phyloP scores from a whole-genome alignment of 2,113 vertebrate genomes.

The Macquaria ambigua region DNA sequence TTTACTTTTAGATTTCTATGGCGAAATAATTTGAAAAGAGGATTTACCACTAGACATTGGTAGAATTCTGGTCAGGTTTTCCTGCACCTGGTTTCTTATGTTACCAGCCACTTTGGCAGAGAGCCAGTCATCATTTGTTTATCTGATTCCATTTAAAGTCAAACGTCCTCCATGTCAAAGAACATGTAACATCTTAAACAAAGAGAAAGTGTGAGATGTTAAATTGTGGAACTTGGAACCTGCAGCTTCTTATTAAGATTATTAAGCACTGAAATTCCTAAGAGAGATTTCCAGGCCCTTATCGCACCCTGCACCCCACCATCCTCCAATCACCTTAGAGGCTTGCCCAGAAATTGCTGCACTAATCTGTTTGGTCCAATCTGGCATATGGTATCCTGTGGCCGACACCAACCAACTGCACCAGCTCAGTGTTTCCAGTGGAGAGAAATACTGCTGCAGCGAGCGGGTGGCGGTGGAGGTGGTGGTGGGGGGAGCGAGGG shows the following conservation, averaged over 20 bases:
- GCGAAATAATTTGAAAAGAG: background rate
- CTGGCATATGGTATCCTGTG: slow-evolving; percentile 67
- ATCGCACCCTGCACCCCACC: slow-evolving; percentile 33
- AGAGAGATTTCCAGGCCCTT: slow-evolving; percentile 45
- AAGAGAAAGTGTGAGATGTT: slow-evolving; percentile 26
- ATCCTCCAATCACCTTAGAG: slow-evolving; percentile 64
- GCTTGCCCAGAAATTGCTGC: slow-evolving; percentile 48
- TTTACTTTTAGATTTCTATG: background rate
- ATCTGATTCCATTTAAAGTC: background rate
- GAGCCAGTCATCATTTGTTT: background rate
- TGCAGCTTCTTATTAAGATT: slow-evolving; percentile 16
- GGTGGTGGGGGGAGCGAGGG: background rate
- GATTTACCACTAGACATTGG: background rate
- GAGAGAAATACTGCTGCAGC: slow-evolving; percentile 33
- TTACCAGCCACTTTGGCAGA: background rate
- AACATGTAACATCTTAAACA: no score
- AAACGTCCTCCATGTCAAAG: background rate
- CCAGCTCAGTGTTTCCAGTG: slow-evolving; percentile 24
- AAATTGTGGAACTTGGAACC: background rate
- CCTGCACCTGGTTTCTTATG: background rate
- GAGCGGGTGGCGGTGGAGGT: background rate
- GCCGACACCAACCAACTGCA: slow-evolving; percentile 14
- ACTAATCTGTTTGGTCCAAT: slow-evolving; percentile 73
- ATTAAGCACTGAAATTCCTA: slow-evolving; percentile 50
- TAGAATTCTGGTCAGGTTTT: background rate